Conservation (phyloP, 1,140 invertebrate genomes). For the Heliconius nattereri region DNA sequence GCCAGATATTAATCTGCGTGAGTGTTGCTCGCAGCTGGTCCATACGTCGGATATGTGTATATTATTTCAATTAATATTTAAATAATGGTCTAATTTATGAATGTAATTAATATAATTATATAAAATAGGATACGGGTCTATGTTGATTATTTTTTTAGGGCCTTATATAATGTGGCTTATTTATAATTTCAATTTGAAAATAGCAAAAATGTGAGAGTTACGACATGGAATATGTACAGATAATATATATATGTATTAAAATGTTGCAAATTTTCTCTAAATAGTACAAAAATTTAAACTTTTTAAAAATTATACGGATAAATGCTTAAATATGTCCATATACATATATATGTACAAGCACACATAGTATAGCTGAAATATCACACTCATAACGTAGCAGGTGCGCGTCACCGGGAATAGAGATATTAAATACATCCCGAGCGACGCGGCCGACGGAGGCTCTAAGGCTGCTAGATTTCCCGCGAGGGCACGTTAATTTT, state of each 20-base stretch:
- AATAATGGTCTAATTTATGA: neutral
- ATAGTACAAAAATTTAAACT: too few species aligned
- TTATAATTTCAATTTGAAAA: too few species aligned
- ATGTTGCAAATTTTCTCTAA: too few species aligned
- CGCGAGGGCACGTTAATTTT: constrained; percentile 85
- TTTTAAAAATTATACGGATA: too few species aligned
- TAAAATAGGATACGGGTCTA: too few species aligned
- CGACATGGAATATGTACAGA: too few species aligned
- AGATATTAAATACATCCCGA: constrained; percentile 61
- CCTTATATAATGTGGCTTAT: too few species aligned
- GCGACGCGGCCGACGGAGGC: constrained; percentile 64
- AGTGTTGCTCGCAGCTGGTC: constrained; percentile 32
- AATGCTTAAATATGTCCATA: too few species aligned
- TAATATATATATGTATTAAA: too few species aligned
- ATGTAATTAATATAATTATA: too few species aligned
- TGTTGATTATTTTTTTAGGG: too few species aligned
- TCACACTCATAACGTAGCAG: constrained; percentile 29
- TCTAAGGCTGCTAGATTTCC: constrained; percentile 83
- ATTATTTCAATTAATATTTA: constrained; percentile 1
- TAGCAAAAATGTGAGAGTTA: too few species aligned
- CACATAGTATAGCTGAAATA: neutral
- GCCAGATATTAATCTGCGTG: constrained; percentile 35
- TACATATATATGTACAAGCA: neutral
- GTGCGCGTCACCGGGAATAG: constrained; percentile 34
- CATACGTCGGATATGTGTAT: neutral